Evolutionary conservation across 2,113 vertebrate genomes (phyloP).

Genomic region (Halichoeres trimaculatus): DNA sequence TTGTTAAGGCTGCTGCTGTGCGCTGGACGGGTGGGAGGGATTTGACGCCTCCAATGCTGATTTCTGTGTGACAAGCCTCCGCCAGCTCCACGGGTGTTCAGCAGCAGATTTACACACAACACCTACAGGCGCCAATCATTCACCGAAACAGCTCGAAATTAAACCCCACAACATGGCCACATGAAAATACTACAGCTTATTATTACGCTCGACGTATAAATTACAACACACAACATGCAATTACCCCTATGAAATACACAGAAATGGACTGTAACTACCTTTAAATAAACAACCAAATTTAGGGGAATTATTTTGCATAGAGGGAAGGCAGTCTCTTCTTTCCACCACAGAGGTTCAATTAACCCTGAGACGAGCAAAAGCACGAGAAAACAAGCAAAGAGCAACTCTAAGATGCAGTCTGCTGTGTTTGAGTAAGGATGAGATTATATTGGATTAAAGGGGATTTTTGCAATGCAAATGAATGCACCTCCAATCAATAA

Average conservation of each 20-base stretch:
- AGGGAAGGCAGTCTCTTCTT: conserved; percentile 50
- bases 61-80: conserved; percentile 61
- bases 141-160: conserved; percentile 70
- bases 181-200: conserved; percentile 74
- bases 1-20: conserved; percentile 79
- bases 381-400: conserved; percentile 55
- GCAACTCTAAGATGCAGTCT: conserved; percentile 68
- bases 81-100: conserved; percentile 69
- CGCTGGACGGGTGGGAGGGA: conserved; percentile 65
- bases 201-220: conserved; percentile 68
- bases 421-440: conserved; percentile 83
- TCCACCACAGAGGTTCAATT: conserved; percentile 42
- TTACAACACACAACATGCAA: conserved; percentile 61
- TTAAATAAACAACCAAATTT: conserved; percentile 67
- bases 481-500: conserved; percentile 86
- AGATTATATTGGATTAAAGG: conserved; percentile 88
- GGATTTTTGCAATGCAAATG: conserved; percentile 88
- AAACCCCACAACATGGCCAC: conserved; percentile 71
- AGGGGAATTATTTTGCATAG: conserved; percentile 50
- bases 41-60: conserved; percentile 64
- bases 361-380: conserved; percentile 18
- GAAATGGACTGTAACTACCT: conserved; percentile 44
- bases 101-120: conserved; percentile 78
- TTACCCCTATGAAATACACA: conserved; percentile 53
- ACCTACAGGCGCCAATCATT: conserved; percentile 77